These are phyloP conservation scores for Strix occidentalis DNA, from an alignment of 2,797 vertebrate genomes.

Conservation along the genomic window DNA sequence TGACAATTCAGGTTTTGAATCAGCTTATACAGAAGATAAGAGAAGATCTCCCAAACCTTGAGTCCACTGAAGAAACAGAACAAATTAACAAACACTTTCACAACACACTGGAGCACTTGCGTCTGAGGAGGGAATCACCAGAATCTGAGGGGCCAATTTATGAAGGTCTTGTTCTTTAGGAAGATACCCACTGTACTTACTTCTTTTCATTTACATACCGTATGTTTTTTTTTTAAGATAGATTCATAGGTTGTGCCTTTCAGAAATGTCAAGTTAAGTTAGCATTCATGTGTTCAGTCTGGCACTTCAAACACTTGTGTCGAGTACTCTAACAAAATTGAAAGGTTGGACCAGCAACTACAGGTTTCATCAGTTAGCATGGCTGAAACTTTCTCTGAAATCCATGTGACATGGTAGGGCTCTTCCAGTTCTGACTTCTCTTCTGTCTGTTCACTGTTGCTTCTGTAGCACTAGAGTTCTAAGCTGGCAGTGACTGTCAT, in stretches of 20 bases:
- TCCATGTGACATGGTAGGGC: constrained; percentile 36
- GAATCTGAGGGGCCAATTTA: constrained; percentile 94
- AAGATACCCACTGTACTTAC: constrained; percentile 5
- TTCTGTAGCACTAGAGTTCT: constrained; percentile 65
- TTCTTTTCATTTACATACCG: constrained; percentile 49
- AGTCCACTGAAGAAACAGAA: constrained; percentile 97
- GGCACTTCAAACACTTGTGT: constrained; percentile 73
- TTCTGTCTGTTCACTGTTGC: constrained; percentile 60
- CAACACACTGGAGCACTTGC: constrained; percentile 97
- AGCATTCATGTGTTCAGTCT: constrained; percentile 67
- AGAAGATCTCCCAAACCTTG: constrained; percentile 96
- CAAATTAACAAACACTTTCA: constrained; percentile 99
- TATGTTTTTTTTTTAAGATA: constrained; percentile 65
- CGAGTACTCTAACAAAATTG: constrained; percentile 70
- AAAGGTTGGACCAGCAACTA: constrained; percentile 62
- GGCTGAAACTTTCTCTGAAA: constrained; percentile 63
- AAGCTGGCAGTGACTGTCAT: constrained; percentile 64
- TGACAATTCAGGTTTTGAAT: constrained; percentile 97
- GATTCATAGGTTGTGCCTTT: constrained; percentile 81
- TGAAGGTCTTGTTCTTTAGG: constrained; percentile 93
- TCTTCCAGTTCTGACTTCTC: constrained; percentile 5
- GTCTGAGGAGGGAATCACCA: constrained; percentile 91
- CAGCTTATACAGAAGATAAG: constrained; percentile 99
- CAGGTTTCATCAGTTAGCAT: constrained; percentile 70
- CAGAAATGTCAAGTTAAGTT: constrained; percentile 76